Base-by-base conservation (phyloP, 2,797 vertebrate genomes). In the Acomys russatus region DNA sequence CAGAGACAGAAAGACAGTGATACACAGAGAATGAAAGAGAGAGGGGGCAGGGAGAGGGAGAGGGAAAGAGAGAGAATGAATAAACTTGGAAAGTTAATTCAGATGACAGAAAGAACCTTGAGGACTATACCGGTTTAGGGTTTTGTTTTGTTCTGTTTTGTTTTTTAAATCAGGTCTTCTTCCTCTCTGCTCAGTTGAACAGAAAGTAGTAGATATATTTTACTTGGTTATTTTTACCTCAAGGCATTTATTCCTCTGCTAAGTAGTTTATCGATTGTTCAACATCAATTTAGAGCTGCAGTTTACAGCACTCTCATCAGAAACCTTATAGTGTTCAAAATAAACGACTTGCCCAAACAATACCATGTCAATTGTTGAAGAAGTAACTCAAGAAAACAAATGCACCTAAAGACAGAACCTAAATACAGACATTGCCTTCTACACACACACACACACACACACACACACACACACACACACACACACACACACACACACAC, bases 261-360 rank as follows among this genome's bases (percentile, higher is more conserved):
- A 97, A 96, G 80, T 96, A 97, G 80, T 94, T 97, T 97, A 97
- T 90, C 0, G 51, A 97, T 97, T 95, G 90, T 97, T 96, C 88
- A 92, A 94, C 77, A 96, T 93, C 94, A 97, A 86, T 97, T 96
- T 97, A 96, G 93, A 94, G 91, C 79, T 92, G 44, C 61, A 95
- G 70, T 95, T 96, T 97, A 97, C 7, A 94, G 68, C 71, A 96
- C 51, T 97, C 90, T 64, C 91, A 93, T 97, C 87, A 97, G 90
- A 97, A 98, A 94, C 82, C 66, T 95, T 95, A 96, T 0, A 97
- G 68, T 90, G 73, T 84, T 95, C 90, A 97, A 96, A 97, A 95
- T 95, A 96, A 97, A 96, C 68, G 66, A 94, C 80, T 96, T 97
- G 56, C 84, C 86, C 33, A 90, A 94, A 96, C 79, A 97, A 95